phyloP scores from a whole-genome alignment of 1,140 invertebrate species.

The Megathymus violae region DNA sequence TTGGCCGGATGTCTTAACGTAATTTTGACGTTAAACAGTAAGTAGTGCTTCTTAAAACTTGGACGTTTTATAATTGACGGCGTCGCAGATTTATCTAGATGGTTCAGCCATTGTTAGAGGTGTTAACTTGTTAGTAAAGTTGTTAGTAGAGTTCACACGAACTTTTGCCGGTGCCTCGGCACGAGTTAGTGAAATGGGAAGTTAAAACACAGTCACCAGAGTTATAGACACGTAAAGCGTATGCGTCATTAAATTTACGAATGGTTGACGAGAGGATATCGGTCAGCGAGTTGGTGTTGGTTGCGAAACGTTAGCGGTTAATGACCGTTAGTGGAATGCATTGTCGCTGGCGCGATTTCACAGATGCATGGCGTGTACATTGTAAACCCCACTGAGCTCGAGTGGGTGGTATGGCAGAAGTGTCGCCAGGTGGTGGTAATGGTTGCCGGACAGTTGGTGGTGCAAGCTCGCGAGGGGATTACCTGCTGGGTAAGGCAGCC shows the following conservation, averaged over 20 bases:
- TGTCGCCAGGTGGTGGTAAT: conserved; percentile 86
- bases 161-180: conserved; percentile 65
- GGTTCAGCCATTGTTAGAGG: conserved; percentile 80
- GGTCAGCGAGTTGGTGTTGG: conserved; percentile 62
- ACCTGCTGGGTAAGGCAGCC: conserved; percentile 98
- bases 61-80: conserved; percentile 81
- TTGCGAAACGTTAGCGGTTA: conserved; percentile 70
- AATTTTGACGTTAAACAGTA: conserved; percentile 76
- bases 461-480: conserved; percentile 90
- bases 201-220: conserved; percentile 69
- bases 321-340: conserved; percentile 81
- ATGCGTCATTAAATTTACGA: conserved; percentile 56
- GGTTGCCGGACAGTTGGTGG: conserved; percentile 87
- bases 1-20: conserved; percentile 71
- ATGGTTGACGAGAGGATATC: conserved; percentile 54
- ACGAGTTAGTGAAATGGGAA: conserved; percentile 69
- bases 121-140: conserved; percentile 81
- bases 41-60: conserved; percentile 77
- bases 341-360: conserved; percentile 85
- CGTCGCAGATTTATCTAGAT: conserved; percentile 79
- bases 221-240: conserved; percentile 60
- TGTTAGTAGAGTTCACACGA: conserved; percentile 76
- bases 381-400: conserved; percentile 86
- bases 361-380: conserved; percentile 92
- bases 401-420: conserved; percentile 87